Base-by-base conservation (phyloP, 1,140 invertebrate genomes). In the Phymastichus coffea region DNA sequence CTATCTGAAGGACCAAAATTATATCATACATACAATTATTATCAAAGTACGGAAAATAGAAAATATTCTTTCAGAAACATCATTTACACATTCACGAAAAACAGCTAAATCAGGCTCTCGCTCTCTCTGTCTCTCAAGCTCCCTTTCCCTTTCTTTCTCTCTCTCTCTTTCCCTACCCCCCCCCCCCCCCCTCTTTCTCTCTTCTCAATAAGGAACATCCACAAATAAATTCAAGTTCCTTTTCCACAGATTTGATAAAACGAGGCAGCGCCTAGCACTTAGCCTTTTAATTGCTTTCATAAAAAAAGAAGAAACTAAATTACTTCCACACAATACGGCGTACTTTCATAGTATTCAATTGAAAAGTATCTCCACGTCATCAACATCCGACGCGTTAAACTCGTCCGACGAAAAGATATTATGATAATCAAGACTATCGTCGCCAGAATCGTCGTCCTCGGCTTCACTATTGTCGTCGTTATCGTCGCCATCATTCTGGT, bases 401-500 rank as follows among this genome's bases (percentile, higher is more conserved):
- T 72, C 72, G 15, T 71, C 68, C 1, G 71, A 67, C 4, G 70
- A 52, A 52, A 68, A 66, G 9, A 66, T 47, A 6, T 58, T 46
- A 22, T 62, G 68, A 20, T 60, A 61, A 59, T 72, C 70, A 15
- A 72, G 4, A 17, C 52, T 49, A 7, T 58, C 57, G 25, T 71
- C 65, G 12, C 70, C 63, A 30, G 76, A 76, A 59, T 80, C 74
- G 2, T 76, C 73, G n/a, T 68, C 74, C 37, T 79, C 73, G n/a
- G 68, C 74, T 37, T 79, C 76, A 15, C 66, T 70, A 23, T 70
- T 74, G 12, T 75, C 73, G 19, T 80, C 77, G 10, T 77, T 76
- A 37, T 81, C 79, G 19, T 76, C 77, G 20, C 73, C 70, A 63
- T 81, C 75, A 10, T 80, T 73, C 1, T 65, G 73, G 19, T 79